Evolutionary conservation across 2,888 invertebrate genomes (phyloP).

Genomic region (Rambutsinella grinnellia): DNA sequence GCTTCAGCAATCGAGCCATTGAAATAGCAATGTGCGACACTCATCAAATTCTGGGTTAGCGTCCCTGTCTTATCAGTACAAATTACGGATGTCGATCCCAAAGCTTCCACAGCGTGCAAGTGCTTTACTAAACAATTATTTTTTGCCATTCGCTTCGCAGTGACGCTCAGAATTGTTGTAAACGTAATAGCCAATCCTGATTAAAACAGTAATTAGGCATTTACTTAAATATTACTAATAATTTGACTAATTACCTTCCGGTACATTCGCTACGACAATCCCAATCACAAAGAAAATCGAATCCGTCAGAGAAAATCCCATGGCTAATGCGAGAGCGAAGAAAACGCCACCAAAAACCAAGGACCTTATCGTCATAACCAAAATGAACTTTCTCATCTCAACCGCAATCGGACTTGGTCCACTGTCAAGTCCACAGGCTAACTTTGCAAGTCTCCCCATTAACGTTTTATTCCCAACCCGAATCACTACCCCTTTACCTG

Average conservation of each 20-base stretch:
- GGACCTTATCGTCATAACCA: slow-evolving; percentile 78
- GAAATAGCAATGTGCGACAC: slow-evolving; percentile 77
- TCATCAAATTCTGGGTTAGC: slow-evolving; percentile 83
- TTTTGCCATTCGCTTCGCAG: slow-evolving; percentile 84
- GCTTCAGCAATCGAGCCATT: slow-evolving; percentile 81
- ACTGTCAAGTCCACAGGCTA: slow-evolving; percentile 76
- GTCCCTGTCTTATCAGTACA: slow-evolving; percentile 89
- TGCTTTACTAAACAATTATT: slow-evolving; percentile 86
- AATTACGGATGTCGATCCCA: slow-evolving; percentile 84
- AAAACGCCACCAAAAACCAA: slow-evolving; percentile 74
- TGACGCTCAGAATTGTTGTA: slow-evolving; percentile 77
- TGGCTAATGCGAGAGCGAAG: slow-evolving; percentile 26
- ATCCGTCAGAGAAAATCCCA: slow-evolving; percentile 45
- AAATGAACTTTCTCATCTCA: slow-evolving; percentile 83
- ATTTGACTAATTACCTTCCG: no score
- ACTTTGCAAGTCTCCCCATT: slow-evolving; percentile 79
- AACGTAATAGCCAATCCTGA: slow-evolving; percentile 59
- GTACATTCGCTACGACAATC: slow-evolving; percentile 83
- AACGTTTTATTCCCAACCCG: slow-evolving; percentile 78
- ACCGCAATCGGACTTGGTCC: slow-evolving; percentile 82
- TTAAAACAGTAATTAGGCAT: no score
- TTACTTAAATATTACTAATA: no score
- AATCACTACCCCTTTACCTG: slow-evolving; percentile 76
- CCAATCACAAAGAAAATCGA: slow-evolving; percentile 69
- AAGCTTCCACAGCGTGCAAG: slow-evolving; percentile 83